A percentile compares a stretch with the other conserved stretches of the same genome.
phyloP scores from a whole-genome alignment of 2,888 invertebrate species.

The Laothoe populi region DNA sequence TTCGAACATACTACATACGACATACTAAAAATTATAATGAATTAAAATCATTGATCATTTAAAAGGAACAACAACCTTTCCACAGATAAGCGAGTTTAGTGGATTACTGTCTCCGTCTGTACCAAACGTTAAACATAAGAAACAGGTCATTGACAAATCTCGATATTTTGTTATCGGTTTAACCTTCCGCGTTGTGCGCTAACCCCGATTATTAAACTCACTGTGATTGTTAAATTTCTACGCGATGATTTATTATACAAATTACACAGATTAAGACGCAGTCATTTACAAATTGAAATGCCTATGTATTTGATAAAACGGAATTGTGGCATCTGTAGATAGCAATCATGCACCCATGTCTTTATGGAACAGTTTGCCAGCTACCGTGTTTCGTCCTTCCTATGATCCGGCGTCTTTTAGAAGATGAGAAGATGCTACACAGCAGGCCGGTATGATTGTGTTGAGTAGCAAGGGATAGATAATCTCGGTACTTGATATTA shows the following conservation, averaged over 20 bases:
- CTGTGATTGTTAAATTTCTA: slow-evolving; percentile 7
- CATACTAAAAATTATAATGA: no score
- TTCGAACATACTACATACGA: no score
- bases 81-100: background rate
- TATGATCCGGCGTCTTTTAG: no score
- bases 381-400: no score
- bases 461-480: no score
- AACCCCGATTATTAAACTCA: slow-evolving; percentile 23
- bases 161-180: slow-evolving; percentile 37
- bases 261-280: background rate
- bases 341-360: no score
- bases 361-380: no score
- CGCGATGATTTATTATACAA: slow-evolving; percentile 9
- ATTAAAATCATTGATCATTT: no score
- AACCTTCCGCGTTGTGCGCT: slow-evolving; percentile 39
- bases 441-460: no score
- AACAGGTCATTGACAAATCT: slow-evolving; percentile 45
- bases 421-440: no score
- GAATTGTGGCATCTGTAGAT: background rate
- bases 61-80: background rate
- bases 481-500: no score
- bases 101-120: background rate
- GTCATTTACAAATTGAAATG: background rate
- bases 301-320: background rate
- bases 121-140: slow-evolving; percentile 9